phyloP scores from a whole-genome alignment of 2,113 vertebrate genomes.

The Otus sunia region DNA sequence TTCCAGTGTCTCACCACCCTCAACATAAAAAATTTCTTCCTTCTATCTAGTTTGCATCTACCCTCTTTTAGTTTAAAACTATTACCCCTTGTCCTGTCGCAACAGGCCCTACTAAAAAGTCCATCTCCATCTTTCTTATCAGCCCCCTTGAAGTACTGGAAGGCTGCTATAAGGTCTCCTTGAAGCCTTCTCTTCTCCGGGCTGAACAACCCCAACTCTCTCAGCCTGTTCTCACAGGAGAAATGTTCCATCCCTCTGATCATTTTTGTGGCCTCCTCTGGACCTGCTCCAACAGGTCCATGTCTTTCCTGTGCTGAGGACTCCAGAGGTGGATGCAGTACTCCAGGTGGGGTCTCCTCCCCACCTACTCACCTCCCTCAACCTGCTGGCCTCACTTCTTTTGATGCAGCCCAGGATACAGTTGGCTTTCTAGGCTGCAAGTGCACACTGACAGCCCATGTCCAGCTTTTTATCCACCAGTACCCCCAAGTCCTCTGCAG shows the following conservation, averaged over 20 bases:
- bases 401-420: background rate
- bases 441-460: too few relatives aligned
- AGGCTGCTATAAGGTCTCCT: background rate
- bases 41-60: background rate
- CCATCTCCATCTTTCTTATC: background rate
- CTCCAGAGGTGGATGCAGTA: background rate
- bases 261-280: background rate
- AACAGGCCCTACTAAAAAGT: background rate
- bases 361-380: background rate
- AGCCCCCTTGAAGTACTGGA: background rate
- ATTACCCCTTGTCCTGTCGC: fast-evolving
- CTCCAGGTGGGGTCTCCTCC: background rate
- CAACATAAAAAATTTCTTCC: background rate
- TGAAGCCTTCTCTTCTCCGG: background rate
- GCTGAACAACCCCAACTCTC: background rate
- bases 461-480: background rate
- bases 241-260: background rate
- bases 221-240: background rate
- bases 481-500: background rate
- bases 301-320: background rate
- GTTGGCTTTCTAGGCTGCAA: background rate
- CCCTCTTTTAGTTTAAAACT: background rate
- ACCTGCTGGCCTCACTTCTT: background rate
- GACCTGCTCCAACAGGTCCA: fast-evolving
- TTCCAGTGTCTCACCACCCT: background rate